Conservation (phyloP, 2,113 vertebrate genomes). For the Ictalurus punctatus region DNA sequence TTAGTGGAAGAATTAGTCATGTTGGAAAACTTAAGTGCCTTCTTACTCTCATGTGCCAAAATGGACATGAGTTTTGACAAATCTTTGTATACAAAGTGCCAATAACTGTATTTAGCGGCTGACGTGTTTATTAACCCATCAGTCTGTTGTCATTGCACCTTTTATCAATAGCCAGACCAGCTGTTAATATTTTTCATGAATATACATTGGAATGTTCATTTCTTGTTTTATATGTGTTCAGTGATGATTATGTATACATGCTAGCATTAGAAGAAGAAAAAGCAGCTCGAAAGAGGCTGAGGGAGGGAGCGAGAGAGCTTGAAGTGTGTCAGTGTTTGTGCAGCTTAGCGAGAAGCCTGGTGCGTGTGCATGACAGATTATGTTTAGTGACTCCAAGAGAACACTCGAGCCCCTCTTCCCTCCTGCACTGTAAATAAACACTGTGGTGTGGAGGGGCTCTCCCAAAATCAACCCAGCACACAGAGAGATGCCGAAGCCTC, state of each 20-base stretch:
- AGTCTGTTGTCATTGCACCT: not conserved
- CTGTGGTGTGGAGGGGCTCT: conserved; percentile 48
- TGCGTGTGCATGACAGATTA: conserved; percentile 57
- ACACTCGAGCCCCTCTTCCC: conserved; percentile 55
- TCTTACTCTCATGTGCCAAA: not conserved
- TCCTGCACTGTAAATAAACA: conserved; percentile 65
- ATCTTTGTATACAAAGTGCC: not conserved
- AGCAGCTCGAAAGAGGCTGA: conserved; percentile 16
- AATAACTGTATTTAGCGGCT: conserved; percentile 10
- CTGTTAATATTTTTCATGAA: not conserved
- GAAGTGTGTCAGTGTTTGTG: conserved; percentile 54
- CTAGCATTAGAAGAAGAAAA: conserved; percentile 10
- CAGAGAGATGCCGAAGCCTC: conserved; percentile 15
- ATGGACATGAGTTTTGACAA: conserved; percentile 24
- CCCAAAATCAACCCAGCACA: conserved; percentile 43
- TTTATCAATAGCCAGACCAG: not conserved
- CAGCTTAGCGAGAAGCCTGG: conserved; percentile 43
- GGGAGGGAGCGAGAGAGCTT: conserved; percentile 36
- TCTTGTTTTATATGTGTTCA: not conserved
- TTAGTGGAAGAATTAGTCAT: conserved; percentile 20
- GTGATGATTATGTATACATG: not conserved
- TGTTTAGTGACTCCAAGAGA: conserved; percentile 58
- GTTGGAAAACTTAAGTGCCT: conserved; percentile 13
- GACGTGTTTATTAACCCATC: not conserved
- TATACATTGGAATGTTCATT: not conserved